Conservation (phyloP, 2,888 invertebrate genomes). For the Phrixothrix hirtus region DNA sequence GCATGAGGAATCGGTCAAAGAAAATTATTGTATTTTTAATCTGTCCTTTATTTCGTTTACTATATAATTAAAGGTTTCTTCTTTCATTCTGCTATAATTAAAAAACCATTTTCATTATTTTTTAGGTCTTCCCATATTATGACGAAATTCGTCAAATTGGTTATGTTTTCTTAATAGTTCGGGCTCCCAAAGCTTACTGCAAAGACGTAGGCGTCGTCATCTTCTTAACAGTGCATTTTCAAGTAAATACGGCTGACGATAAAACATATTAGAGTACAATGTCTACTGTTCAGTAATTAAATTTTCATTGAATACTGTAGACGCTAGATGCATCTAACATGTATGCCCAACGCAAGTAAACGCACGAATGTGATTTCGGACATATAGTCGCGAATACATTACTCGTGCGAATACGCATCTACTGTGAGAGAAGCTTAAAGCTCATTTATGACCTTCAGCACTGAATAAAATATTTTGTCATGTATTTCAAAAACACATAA, state of each 20-base stretch:
- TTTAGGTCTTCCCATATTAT: neutral
- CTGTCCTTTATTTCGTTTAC: neutral
- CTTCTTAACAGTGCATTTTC: conserved; percentile 2
- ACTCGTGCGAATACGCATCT: too few relatives aligned
- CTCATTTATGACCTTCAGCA: too few relatives aligned
- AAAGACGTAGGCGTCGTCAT: conserved; percentile 2
- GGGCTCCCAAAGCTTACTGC: neutral
- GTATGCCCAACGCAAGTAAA: too few relatives aligned
- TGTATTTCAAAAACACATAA: too few relatives aligned
- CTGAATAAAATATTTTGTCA: too few relatives aligned
- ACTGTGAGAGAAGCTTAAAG: too few relatives aligned
- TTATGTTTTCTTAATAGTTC: neutral
- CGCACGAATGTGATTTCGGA: too few relatives aligned
- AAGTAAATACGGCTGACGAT: conserved; percentile 1
- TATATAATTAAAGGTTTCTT: conserved; percentile 2
- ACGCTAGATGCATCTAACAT: too few relatives aligned
- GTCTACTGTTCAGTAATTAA: too few relatives aligned
- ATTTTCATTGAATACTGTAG: too few relatives aligned
- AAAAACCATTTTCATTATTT: conserved; percentile 1
- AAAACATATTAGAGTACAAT: too few relatives aligned
- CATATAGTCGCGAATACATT: too few relatives aligned
- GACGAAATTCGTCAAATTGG: neutral
- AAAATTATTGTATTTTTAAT: conserved; percentile 1
- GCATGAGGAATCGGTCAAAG: neutral
- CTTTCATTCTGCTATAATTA: neutral